These are phyloP conservation scores for Lissocephala sabroskyi DNA, from an alignment of 2,888 invertebrate genomes.

Conservation along the genomic window DNA sequence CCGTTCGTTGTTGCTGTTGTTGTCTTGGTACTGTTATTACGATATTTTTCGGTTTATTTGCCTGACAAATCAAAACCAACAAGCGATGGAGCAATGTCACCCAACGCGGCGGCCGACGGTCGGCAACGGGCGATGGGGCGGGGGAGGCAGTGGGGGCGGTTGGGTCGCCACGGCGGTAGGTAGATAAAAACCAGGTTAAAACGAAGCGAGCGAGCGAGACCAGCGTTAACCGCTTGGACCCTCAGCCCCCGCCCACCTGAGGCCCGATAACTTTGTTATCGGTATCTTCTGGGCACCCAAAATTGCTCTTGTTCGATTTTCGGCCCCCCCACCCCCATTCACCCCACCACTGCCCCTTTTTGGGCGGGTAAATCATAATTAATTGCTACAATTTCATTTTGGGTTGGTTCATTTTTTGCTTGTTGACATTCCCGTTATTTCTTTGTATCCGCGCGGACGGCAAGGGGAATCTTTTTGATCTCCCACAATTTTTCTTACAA, in stretches of 20 bases:
- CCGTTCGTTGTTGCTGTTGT: slow-evolving; percentile 9
- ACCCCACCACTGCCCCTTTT: too few species aligned
- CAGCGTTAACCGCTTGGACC: too few species aligned
- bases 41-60: slow-evolving; percentile 37
- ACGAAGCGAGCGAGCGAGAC: too few species aligned
- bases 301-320: slow-evolving; percentile 33
- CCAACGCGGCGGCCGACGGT: not conserved
- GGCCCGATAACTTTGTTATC: slow-evolving; percentile 29
- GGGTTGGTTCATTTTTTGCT: slow-evolving; percentile 6
- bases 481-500: slow-evolving; percentile 41
- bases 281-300: slow-evolving; percentile 35
- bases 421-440: slow-evolving; percentile 12
- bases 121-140: slow-evolving; percentile 11
- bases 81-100: slow-evolving; percentile 3
- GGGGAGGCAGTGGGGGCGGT: not conserved
- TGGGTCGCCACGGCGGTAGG: too few species aligned
- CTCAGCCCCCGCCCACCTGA: too few species aligned
- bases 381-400: slow-evolving; percentile 59
- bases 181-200: not conserved
- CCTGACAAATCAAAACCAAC: slow-evolving; percentile 49
- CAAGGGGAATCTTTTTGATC: slow-evolving; percentile 21
- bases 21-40: slow-evolving; percentile 11
- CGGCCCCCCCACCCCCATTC: too few species aligned
- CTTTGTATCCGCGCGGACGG: not conserved
- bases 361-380: slow-evolving; percentile 40